Base-by-base conservation (phyloP, 2,113 vertebrate species). In the Hippopotamus amphibius region DNA sequence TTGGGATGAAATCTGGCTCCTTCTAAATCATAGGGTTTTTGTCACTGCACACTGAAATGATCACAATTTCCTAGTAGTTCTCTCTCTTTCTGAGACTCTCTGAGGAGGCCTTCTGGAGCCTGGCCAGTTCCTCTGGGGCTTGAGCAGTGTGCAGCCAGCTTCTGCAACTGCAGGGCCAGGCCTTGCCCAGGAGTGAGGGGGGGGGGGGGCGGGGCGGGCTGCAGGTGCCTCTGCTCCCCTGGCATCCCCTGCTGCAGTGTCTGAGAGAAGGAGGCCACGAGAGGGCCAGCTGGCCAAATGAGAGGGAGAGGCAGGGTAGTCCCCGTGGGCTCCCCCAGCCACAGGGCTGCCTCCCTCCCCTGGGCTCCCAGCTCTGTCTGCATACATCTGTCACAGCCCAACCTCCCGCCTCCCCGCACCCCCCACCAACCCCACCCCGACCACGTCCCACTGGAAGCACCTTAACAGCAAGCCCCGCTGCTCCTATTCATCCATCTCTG, bases 21-120 rank as follows among this genome's bases (percentile, higher is more conserved):
- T 89, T 86, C 84, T 37, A 86, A 97, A 95, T 96, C 92, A 96
- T 0, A 94, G 88, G 92, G 80, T 94, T 37, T 82, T 69, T 86
- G 74, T 6, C 88, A 96, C 48, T 48, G 79, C 43, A 57, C 82
- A 63, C 79, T 77, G 48, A 85, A 93, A 90, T 48, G 43, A 69
- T 77, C 77, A 96, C 63, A 83, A 89, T 93, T 85, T 65, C 94
- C 63, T 76, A 69, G 66, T 21, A 28, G 76, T 57, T 84, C 59
- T 71, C 57, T 90, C 46, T 57, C 90, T 63, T 65, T 53, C 71
- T 80, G 84, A 95, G 88, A 81, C 46, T 12, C 74, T 94, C 26
- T 0, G 15, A 53, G 33, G 79, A 53, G 82, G 76, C 61, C 65
- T n/a, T 53, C 76, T 50, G 57, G 85, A 82, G 57, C 77, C 53